Percentiles rank a stretch among this genome's conserved stretches.
Evolutionary conservation across 92 coral and sea anemone genomes (phyloP).

Genomic region (Isaurus tuberculatus): DNA sequence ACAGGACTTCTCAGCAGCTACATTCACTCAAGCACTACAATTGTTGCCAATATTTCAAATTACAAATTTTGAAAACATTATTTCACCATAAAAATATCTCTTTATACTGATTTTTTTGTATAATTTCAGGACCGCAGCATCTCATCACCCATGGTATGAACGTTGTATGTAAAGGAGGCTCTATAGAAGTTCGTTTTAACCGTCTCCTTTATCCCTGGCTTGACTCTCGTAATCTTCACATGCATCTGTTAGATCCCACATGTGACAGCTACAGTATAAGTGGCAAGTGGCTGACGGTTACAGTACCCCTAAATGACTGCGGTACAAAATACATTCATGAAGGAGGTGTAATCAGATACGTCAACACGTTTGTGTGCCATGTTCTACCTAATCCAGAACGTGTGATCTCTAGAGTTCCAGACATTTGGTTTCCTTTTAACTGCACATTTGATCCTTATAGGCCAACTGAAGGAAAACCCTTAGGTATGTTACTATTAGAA

Average conservation of each 20-base stretch:
- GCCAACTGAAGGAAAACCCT: constrained; percentile 11
- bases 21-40: no score
- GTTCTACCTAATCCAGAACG: constrained; percentile 48
- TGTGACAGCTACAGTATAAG: constrained; percentile 62
- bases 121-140: constrained; percentile 52
- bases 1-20: no score
- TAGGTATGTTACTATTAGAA: constrained; percentile 43
- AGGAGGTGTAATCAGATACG: constrained; percentile 41
- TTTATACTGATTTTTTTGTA: neutral
- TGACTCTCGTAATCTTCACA: constrained; percentile 58
- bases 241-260: constrained; percentile 63
- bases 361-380: constrained; percentile 48
- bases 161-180: constrained; percentile 50
- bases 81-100: neutral
- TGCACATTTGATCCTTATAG: constrained; percentile 64
- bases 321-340: constrained; percentile 55
- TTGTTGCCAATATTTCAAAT: no score
- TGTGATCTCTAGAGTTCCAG: constrained; percentile 52
- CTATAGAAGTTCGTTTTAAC: constrained; percentile 65
- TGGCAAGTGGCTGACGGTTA: constrained; percentile 52
- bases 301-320: constrained; percentile 66
- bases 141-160: constrained; percentile 55
- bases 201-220: constrained; percentile 73
- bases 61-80: neutral
- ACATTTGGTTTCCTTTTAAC: constrained; percentile 61